Conservation (phyloP, 64 coral and sea anemone species). For the Orbicella faveolata region DNA sequence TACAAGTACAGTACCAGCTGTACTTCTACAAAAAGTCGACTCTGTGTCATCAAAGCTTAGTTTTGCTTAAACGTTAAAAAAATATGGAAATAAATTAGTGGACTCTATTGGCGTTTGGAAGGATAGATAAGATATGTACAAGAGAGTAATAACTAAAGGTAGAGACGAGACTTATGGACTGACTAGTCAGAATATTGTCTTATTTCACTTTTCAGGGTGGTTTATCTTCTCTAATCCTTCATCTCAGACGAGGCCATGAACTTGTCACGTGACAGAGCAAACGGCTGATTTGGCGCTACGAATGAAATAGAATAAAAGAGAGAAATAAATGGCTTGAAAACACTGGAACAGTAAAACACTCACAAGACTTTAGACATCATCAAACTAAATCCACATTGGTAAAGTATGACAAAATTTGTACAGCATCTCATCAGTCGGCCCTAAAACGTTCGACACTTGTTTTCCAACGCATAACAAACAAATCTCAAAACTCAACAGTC, state of each 20-base stretch:
- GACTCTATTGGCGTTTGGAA: neutral
- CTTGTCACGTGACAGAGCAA: slow-evolving; percentile 44
- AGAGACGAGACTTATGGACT: neutral
- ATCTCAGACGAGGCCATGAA: slow-evolving; percentile 9
- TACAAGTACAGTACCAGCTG: neutral
- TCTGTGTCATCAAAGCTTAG: neutral
- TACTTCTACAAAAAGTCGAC: neutral
- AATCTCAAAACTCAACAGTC: no score
- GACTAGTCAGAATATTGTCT: neutral
- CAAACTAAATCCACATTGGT: neutral
- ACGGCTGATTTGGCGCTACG: slow-evolving; percentile 47
- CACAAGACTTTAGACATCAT: neutral
- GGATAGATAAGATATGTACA: neutral
- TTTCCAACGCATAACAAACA: no score
- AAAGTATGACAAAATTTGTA: no score
- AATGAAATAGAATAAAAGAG: slow-evolving; percentile 19
- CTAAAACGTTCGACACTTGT: no score
- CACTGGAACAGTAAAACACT: neutral
- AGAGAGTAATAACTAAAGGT: neutral
- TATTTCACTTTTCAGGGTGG: slow-evolving; percentile 11
- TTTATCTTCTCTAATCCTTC: slow-evolving; percentile 29
- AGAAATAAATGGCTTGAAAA: slow-evolving; percentile 33
- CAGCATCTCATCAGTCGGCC: no score
- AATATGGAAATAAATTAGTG: neutral
- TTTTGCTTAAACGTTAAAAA: neutral